These are phyloP conservation scores for Drosophila greeni DNA, from an alignment of 2,888 invertebrate species.

Conservation along the genomic window DNA sequence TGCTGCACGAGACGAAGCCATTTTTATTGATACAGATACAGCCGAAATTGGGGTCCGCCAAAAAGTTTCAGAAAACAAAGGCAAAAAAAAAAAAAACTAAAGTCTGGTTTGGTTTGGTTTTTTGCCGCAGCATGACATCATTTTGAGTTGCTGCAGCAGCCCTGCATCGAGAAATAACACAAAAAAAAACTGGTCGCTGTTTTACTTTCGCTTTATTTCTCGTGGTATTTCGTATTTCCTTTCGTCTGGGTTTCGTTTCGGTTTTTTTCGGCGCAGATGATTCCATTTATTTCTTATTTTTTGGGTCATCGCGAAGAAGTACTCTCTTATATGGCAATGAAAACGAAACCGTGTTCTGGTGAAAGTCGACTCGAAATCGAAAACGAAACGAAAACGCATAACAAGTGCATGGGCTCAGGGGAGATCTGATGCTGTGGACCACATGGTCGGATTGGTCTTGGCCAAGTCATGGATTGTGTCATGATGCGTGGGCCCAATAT, in stretches of 20 bases:
- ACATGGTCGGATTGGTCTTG: conserved; percentile 26
- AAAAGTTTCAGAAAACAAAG: conserved; percentile 20
- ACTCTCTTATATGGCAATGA: conserved; percentile 56
- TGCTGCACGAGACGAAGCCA: conserved; percentile 60
- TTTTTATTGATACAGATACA: conserved; percentile 54
- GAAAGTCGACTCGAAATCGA: conserved; percentile 50
- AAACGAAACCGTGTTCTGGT: conserved; percentile 70
- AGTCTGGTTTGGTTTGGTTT: conserved; percentile 41
- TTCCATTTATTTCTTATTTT: conserved; percentile 28
- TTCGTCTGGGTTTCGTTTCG: conserved; percentile 49
- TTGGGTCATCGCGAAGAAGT: conserved; percentile 40
- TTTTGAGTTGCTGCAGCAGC: conserved; percentile 56
- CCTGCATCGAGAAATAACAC: conserved; percentile 45
- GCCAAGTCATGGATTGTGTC: conserved; percentile 59
- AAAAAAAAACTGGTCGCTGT: conserved; percentile 69
- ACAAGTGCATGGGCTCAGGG: conserved; percentile 59
- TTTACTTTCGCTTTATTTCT: conserved; percentile 72
- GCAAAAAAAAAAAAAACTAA: conserved; percentile 37
- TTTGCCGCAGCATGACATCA: conserved; percentile 69
- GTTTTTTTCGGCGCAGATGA: conserved; percentile 34
- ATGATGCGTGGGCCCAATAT: conserved; percentile 47
- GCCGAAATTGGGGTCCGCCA: conserved; percentile 42
- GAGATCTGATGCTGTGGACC: conserved; percentile 30
- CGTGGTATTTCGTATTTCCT: conserved; percentile 39
- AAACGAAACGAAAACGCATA: conserved; percentile 55